phyloP scores from a whole-genome alignment of 2,888 invertebrate species.

The Peribatodes rhomboidaria region DNA sequence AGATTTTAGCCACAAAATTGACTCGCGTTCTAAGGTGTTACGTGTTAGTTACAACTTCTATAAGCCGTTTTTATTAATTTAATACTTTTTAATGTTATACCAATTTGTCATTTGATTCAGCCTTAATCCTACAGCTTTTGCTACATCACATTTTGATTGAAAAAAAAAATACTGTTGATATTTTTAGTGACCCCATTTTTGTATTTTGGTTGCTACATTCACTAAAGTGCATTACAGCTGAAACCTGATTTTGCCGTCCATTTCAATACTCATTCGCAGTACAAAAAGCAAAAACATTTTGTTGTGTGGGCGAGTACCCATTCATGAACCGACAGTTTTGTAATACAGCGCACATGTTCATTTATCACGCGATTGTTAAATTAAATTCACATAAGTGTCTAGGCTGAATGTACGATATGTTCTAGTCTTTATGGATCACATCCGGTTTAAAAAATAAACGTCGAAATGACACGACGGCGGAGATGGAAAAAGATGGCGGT shows the following conservation, averaged over 20 bases:
- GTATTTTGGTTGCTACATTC: slow-evolving; percentile 20
- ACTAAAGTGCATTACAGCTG: slow-evolving; percentile 28
- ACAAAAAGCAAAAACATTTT: slow-evolving; percentile 55
- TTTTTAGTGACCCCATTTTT: slow-evolving; percentile 25
- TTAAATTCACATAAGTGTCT: slow-evolving; percentile 40
- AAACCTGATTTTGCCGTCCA: slow-evolving; percentile 36
- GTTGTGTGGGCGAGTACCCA: slow-evolving; percentile 62
- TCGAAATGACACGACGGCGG: not conserved
- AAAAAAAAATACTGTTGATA: not conserved
- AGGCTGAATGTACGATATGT: slow-evolving; percentile 24
- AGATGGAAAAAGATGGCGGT: not conserved
- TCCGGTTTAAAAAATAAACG: slow-evolving; percentile 14
- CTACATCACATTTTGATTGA: not conserved
- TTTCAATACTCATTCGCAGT: slow-evolving; percentile 27
- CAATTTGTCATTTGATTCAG: no score
- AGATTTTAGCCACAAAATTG: no score
- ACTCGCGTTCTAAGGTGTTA: no score
- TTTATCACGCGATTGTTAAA: slow-evolving; percentile 49
- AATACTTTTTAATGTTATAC: no score
- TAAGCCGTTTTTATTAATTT: no score
- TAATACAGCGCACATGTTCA: slow-evolving; percentile 56
- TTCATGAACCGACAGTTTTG: slow-evolving; percentile 64
- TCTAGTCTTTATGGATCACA: slow-evolving; percentile 21
- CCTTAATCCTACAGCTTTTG: no score
- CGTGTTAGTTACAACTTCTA: no score